phyloP scores from a whole-genome alignment of 2,888 invertebrate species.

The Ichneumon xanthorius region DNA sequence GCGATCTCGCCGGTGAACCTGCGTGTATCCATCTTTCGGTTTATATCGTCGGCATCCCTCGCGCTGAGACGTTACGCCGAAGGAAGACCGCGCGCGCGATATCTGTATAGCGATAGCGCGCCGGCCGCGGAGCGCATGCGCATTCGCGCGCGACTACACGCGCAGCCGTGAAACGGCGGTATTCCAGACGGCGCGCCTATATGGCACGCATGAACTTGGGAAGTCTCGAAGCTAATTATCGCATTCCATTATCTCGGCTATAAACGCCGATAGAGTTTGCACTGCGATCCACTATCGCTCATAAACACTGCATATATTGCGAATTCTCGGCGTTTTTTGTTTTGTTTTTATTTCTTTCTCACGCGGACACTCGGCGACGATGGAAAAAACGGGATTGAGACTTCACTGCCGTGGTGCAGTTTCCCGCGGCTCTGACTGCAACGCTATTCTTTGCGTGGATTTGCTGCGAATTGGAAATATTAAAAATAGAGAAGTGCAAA shows the following conservation, averaged over 20 bases:
- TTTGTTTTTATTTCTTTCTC: neutral
- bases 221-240: conserved; percentile 60
- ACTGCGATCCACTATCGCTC: conserved; percentile 36
- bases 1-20: neutral
- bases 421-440: too few relatives aligned
- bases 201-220: conserved; percentile 49
- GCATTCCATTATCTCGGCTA: conserved; percentile 61
- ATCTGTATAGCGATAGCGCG: neutral
- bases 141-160: neutral
- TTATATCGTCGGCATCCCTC: neutral
- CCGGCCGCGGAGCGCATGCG: neutral
- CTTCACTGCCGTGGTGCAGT: neutral
- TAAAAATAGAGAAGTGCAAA: too few relatives aligned
- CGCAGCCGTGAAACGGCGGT: neutral
- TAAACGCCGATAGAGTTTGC: conserved; percentile 55
- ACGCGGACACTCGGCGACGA: conserved; percentile 4
- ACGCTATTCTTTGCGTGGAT: too few relatives aligned
- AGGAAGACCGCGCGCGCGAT: neutral
- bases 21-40: neutral
- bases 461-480: too few relatives aligned
- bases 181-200: neutral
- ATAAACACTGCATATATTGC: conserved; percentile 5
- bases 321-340: neutral
- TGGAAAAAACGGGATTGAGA: neutral
- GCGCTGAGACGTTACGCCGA: too few relatives aligned